These are phyloP conservation scores for Falco novaeseelandiae DNA, from an alignment of 2,797 vertebrate species.

Conservation along the genomic window DNA sequence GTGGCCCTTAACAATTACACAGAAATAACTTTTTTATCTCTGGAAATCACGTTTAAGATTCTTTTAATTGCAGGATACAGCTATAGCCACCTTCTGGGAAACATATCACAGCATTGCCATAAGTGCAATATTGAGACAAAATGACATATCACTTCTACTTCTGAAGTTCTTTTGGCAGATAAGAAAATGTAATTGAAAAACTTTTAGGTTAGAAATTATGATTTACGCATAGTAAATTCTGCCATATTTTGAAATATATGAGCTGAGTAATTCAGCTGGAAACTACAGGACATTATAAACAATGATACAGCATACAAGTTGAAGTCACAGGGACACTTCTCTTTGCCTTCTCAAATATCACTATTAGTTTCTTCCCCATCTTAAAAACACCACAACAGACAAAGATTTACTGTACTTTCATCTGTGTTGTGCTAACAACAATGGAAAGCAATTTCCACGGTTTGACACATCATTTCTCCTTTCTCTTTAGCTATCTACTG, in stretches of 20 bases:
- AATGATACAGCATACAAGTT: not conserved
- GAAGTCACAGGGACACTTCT: not conserved
- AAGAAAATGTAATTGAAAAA: not conserved
- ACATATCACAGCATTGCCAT: not conserved
- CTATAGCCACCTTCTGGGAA: not conserved
- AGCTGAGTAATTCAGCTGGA: not conserved
- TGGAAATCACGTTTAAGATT: not conserved
- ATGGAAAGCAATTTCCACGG: not conserved
- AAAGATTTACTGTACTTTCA: not conserved
- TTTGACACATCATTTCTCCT: not conserved
- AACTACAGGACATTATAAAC: not conserved
- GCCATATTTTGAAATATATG: not conserved
- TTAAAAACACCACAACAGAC: not conserved
- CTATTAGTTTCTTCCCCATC: not conserved
- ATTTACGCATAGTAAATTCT: not conserved
- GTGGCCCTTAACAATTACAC: not conserved
- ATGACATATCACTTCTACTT: not conserved
- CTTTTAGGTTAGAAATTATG: not conserved
- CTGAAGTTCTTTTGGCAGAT: not conserved
- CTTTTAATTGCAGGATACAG: not conserved
- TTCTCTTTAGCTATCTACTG: not conserved
- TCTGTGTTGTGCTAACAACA: not conserved
- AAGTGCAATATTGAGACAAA: not conserved
- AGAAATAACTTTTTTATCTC: not conserved
- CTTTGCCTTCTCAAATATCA: not conserved